phyloP scores from a whole-genome alignment of 1,140 invertebrate species.

The Calosoma granatense region DNA sequence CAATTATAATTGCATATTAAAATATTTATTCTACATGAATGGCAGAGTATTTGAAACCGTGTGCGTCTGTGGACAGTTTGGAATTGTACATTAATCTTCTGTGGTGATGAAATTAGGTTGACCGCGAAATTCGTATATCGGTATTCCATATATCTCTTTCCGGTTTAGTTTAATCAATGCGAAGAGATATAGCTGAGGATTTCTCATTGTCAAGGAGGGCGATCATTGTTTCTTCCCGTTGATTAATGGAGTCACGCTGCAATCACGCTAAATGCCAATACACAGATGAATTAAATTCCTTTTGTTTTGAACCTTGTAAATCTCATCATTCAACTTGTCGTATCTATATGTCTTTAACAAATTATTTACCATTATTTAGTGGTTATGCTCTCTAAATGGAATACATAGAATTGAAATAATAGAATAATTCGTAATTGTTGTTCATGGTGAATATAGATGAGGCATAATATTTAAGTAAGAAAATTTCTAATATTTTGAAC shows the following conservation, averaged over 20 bases:
- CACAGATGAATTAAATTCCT: neutral
- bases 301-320: no score
- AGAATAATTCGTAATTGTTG: no score
- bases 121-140: slow-evolving; percentile 1
- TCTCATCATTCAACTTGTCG: no score
- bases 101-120: slow-evolving; percentile 1
- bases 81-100: slow-evolving; percentile 1
- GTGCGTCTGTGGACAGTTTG: neutral
- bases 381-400: no score
- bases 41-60: no score
- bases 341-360: no score
- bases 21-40: neutral
- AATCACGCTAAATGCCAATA: neutral
- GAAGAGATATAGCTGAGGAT: neutral
- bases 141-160: slow-evolving; percentile 1
- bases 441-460: no score
- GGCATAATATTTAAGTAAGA: no score
- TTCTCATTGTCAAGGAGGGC: slow-evolving; percentile 5
- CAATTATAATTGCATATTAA: neutral
- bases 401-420: no score
- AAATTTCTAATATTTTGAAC: no score
- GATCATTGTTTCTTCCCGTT: neutral
- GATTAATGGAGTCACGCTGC: neutral
- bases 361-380: no score
- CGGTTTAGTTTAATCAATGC: neutral